phyloP scores from a whole-genome alignment of 2,797 vertebrate genomes.

The Decapterus maruadsi region DNA sequence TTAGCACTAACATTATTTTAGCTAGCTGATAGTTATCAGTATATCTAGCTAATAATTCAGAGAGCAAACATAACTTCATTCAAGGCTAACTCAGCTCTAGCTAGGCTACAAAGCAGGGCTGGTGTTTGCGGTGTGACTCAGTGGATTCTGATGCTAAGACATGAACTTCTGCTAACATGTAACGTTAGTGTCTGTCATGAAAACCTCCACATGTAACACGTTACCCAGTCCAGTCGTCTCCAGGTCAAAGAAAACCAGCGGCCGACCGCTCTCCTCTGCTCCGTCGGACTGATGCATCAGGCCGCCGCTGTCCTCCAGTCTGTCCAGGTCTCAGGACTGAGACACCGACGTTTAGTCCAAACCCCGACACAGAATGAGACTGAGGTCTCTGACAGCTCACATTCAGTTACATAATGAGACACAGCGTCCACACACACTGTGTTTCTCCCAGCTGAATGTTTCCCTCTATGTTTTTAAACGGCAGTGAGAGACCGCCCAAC shows the following conservation, averaged over 20 bases:
- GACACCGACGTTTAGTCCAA: not conserved
- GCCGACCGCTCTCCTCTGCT: not conserved
- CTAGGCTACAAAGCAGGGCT: not conserved
- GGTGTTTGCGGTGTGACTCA: too few relatives aligned
- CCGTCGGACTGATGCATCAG: constrained; percentile 29
- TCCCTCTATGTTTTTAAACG: constrained; percentile 22
- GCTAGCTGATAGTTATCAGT: not conserved
- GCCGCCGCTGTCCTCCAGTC: not conserved
- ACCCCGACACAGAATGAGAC: accelerated
- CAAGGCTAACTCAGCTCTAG: too few relatives aligned
- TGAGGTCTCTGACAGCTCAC: accelerated
- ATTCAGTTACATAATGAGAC: not conserved
- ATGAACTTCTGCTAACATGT: too few relatives aligned
- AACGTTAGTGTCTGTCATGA: too few relatives aligned
- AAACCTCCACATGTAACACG: accelerated
- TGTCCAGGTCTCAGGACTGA: not conserved
- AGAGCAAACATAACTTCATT: not conserved
- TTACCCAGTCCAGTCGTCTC: constrained; percentile 85
- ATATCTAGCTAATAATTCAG: not conserved
- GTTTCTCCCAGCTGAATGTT: accelerated
- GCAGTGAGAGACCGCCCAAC: not conserved
- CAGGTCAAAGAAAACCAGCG: constrained; percentile 85
- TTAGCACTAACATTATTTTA: too few relatives aligned
- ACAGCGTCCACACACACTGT: accelerated
- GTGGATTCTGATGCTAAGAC: not conserved